Evolutionary conservation across 2,797 vertebrate species (phyloP), one percentile per base, ranked within the genome.

Genomic region (Bovichtus diacanthus): DNA sequence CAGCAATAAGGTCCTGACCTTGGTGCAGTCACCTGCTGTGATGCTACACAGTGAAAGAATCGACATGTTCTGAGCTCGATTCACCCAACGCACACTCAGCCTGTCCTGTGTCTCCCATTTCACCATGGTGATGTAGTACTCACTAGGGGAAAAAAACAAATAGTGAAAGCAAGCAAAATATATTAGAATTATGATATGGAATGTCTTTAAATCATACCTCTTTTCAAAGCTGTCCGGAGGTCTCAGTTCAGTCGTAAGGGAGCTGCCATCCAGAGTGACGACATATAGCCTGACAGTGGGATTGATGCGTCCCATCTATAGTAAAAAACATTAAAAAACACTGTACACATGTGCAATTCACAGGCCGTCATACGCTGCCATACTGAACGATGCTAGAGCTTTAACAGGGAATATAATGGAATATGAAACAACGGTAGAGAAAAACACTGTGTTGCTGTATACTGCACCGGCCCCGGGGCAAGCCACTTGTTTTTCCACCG

Each of bases 71-170:
- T 95, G 95, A 69, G 93, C 89, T 65, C 94, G 91, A 66, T 92
- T 94, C 49, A 95, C 81, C 95, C 95, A 95, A 6, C 93, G 92
- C 47, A 95, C 93, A 0, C 90, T 79, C 67, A 95, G 53, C 58
- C 31, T 82, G 59, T 92, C 83, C 13, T n/a, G 72, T 0, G 82
- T 87, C 70, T 84, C 86, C 95, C 95, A 95, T 10, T 51, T 93
- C 72, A 95, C 93, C 94, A 94, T 93, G 53, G 90, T 93, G 72
- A 95, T 74, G 76, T 95, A 95, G 61, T 81, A 91, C 16, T 94
- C 89, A 19, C 95, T 95, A 19, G 7, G 39, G 31, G n/a, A n/a
- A n/a, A n/a, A 44, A 27, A 69, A 44, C 39, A 56, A 7, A 53
- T 21, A 12, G 49, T 9, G 27, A 34, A 3, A 10, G 1, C 47